Conservation (phyloP, 2,888 invertebrate genomes). For the Ctenicera cuprea region DNA sequence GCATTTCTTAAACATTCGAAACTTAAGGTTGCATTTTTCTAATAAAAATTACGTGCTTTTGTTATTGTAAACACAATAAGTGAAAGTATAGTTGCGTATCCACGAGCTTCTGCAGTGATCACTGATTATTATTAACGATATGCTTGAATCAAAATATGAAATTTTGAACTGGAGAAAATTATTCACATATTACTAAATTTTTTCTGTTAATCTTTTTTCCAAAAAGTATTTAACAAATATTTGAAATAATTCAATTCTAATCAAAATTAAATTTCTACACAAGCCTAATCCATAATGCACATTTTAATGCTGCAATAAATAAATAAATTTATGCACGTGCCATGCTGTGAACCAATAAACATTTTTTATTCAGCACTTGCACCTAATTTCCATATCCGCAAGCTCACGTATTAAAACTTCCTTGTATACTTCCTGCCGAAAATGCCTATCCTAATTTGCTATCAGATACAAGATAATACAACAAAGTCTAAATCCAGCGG, state of each 20-base stretch:
- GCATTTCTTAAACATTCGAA: not conserved
- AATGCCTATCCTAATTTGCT: conserved; percentile 28
- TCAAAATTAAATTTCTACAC: not conserved
- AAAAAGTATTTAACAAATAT: no score
- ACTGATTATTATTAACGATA: conserved; percentile 22
- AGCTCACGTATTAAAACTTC: conserved; percentile 32
- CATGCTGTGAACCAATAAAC: not conserved
- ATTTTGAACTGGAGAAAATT: not conserved
- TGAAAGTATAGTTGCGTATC: conserved; percentile 41
- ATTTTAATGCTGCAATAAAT: conserved; percentile 1
- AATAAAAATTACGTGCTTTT: conserved; percentile 4
- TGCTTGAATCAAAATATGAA: conserved; percentile 31
- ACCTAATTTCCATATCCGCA: conserved; percentile 16
- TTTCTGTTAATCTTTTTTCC: no score
- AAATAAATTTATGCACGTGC: not conserved
- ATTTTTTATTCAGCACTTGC: conserved; percentile 16
- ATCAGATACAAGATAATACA: conserved; percentile 33
- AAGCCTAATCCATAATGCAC: not conserved
- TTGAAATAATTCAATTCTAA: no score
- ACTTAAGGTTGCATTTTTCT: not conserved
- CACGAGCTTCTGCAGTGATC: conserved; percentile 41
- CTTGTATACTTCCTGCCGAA: conserved; percentile 41
- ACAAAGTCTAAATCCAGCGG: conserved; percentile 34
- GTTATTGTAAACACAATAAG: conserved; percentile 27
- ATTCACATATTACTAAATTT: no score